Evolutionary conservation across 2,797 vertebrate genomes (phyloP), one percentile per base, ranked within the genome.

Genomic region (Orestias chungarensis): DNA sequence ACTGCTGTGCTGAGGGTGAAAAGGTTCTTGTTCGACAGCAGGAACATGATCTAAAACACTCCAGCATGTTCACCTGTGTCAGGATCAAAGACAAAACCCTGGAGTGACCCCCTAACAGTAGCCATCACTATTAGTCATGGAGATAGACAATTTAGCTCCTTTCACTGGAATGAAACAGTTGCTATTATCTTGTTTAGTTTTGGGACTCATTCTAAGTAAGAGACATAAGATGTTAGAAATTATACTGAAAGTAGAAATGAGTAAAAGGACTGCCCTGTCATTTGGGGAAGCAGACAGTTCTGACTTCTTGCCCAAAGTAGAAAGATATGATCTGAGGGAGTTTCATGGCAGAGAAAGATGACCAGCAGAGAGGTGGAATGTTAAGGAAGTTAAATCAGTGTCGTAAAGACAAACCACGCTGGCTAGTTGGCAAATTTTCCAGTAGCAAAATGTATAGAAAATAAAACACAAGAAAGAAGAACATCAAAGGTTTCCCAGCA

Each of bases 281-380:
- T 71, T 64, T 64, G 27, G 18, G 33, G 46, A 66, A 12, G 50
- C n/a, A 44, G 1, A 14, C 43, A 6, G 14, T 17, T 43, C 27
- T 46, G 15, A 54, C 18, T 33, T 64, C 33, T 54, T 47, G 44
- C 15, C 5, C 67, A 65, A 18, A 52, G 15, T 50, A 57, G 54
- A 18, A 18, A 57, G 76, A 77, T 71, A 76, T 47, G 18, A 76
- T 71, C 64, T 67, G n/a, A 25, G 35, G 59, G 35, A 40, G 55
- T 43, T n/a, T 68, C 57, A 61, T 38, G 57, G 33, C 54, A 57
- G 17, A 57, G 29, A 57, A 15, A 57, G 29, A 50, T 64, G 71
- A 78, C 68, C 75, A 72, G 33, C 43, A 62, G 23, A 55, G 68
- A 3, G 18, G 54, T 55, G 17, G 3, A 17, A 17, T 33, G 29